Evolutionary conservation across 2,888 invertebrate genomes (phyloP).

Genomic region (Mythimna albipuncta): DNA sequence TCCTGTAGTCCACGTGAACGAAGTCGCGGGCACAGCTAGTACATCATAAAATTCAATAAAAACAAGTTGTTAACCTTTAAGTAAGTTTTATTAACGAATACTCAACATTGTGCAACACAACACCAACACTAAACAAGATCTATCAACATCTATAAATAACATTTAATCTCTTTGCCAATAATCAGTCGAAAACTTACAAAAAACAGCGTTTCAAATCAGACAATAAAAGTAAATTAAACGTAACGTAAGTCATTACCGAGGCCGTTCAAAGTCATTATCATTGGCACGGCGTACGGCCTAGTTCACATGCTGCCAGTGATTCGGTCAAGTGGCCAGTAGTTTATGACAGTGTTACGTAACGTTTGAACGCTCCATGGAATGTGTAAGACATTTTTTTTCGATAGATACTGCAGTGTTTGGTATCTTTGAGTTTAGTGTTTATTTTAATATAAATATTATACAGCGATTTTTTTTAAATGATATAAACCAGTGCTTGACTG

Average conservation of each 20-base stretch:
- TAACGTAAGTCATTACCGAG: slow-evolving; percentile 63
- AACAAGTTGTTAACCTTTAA: too few relatives aligned
- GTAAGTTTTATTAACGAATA: not conserved
- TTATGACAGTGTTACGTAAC: slow-evolving; percentile 4
- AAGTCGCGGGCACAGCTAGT: too few relatives aligned
- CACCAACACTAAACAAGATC: slow-evolving; percentile 7
- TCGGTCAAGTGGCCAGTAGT: slow-evolving; percentile 13
- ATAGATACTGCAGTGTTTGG: not conserved
- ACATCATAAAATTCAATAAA: too few relatives aligned
- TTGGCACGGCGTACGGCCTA: slow-evolving; percentile 25
- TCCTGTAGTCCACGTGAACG: too few relatives aligned
- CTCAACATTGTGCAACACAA: slow-evolving; percentile 34
- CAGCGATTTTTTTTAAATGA: too few relatives aligned
- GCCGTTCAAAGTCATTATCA: slow-evolving; percentile 75
- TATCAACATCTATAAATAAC: slow-evolving; percentile 31
- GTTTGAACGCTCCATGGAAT: slow-evolving; percentile 5
- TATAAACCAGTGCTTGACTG: too few relatives aligned
- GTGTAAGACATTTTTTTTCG: slow-evolving; percentile 3
- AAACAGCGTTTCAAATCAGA: slow-evolving; percentile 58
- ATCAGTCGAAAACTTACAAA: slow-evolving; percentile 19
- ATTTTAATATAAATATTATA: too few relatives aligned
- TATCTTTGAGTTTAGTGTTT: not conserved
- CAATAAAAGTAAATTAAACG: slow-evolving; percentile 53
- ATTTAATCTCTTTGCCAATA: slow-evolving; percentile 14
- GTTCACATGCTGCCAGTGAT: slow-evolving; percentile 37